These are phyloP conservation scores for Meta bourneti DNA, from an alignment of 2,888 invertebrate genomes.

Conservation along the genomic window DNA sequence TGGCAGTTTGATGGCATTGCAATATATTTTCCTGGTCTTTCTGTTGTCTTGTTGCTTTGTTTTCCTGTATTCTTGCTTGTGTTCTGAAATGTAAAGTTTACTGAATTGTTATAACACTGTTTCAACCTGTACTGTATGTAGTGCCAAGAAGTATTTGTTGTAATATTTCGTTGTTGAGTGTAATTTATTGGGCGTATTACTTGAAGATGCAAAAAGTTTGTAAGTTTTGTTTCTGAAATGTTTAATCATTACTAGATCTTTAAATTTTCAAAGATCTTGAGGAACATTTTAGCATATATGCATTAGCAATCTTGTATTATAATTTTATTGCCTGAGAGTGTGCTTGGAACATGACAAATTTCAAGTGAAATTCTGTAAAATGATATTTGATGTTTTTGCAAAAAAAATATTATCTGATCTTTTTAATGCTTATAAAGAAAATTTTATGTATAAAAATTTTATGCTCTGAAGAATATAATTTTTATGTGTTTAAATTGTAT, in stretches of 20 bases:
- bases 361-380: not conserved
- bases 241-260: not conserved
- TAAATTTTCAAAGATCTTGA: not conserved
- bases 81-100: not conserved
- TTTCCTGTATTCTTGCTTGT: not conserved
- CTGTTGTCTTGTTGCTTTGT: not conserved
- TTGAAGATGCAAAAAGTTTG: not conserved
- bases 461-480: not conserved
- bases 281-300: not conserved
- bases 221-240: conserved; percentile 1
- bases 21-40: not conserved
- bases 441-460: conserved; percentile 6
- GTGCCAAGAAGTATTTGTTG: not conserved
- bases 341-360: not conserved
- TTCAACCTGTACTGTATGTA: not conserved
- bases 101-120: not conserved
- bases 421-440: not conserved
- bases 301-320: not conserved
- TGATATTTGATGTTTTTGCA: conserved; percentile 1
- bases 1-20: not conserved
- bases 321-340: not conserved
- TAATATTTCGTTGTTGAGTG: not conserved
- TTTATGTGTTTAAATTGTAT: not conserved
- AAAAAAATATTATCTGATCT: not conserved
- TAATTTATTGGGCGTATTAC: not conserved